Base-by-base conservation (phyloP, 2,113 vertebrate genomes). In the Archocentrus centrarchus region DNA sequence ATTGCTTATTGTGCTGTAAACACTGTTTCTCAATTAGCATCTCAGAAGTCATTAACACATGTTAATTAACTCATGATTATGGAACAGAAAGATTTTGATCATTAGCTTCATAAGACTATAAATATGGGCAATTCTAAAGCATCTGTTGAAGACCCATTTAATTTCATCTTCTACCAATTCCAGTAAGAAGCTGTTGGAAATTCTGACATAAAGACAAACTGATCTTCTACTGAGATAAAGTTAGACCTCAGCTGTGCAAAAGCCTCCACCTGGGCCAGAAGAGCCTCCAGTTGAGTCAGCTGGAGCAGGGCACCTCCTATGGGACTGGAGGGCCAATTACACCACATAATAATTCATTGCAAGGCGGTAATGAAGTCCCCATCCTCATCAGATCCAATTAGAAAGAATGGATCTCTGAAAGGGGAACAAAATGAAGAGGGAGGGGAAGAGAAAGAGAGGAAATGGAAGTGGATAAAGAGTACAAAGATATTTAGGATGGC, bases 261-360 rank as follows among this genome's bases (percentile, higher is more conserved):
- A 82, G 68, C 84, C 83, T 86, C 85, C 79, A 81, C 53, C 82
- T 90, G 89, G 87, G 84, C 78, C 85, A 86, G 82, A 85, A 55
- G 68, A 84, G 88, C 88, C 83, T 92, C 86, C 90, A 87, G 92
- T 89, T 83, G 86, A 92, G 86, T 80, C 90, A 93, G 87, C 84
- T 90, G 88, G 90, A 94, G 83, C 91, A 95, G 95, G 94, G 95
- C 95, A 93, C 94, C 93, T 94, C 96, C 94, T 94, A 80, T 78
- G 95, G 95, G 95, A 95, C 89, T 24, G 94, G 92, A 95, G 92
- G 93, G 88, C 93, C 94, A 96, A 96, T 96, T 96, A 96, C 94
- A 94, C 84, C 79, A 89, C 90, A 92, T 93, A 94, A 95, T 96
- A 94, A 96, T 94, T 96, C 94, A 94, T 90, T 84, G 84, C 89